These are phyloP conservation scores for Conus canariensis DNA, from an alignment of 2,888 invertebrate genomes.

Conservation along the genomic window DNA sequence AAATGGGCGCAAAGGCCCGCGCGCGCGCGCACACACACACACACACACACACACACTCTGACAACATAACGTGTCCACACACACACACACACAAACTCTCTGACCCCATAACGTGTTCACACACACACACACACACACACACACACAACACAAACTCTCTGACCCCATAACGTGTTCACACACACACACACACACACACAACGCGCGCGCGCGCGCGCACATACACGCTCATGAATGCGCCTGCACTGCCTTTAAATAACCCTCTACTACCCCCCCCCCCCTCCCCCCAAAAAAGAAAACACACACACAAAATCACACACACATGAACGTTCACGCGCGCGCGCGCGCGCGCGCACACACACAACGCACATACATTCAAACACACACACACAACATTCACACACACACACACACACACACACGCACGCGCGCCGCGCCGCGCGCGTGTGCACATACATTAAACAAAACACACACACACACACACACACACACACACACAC, in stretches of 20 bases:
- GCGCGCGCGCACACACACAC: not conserved
- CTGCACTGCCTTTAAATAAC: no score
- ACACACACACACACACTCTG: constrained; percentile 13
- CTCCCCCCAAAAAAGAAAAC: no score
- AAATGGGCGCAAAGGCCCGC: not conserved
- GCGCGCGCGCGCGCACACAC: constrained; percentile 32
- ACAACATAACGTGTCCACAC: not conserved
- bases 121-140: constrained; percentile 4
- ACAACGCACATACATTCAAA: constrained; percentile 4
- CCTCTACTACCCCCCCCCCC: no score
- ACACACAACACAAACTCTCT: not conserved
- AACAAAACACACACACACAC: not conserved
- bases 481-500: not conserved
- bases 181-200: not conserved
- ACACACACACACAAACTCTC: constrained; percentile 3
- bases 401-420: constrained; percentile 1
- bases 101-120: not conserved
- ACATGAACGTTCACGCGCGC: not conserved
- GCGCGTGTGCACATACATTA: not conserved
- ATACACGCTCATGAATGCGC: not conserved
- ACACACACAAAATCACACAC: no score
- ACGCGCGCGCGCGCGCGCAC: not conserved
- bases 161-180: not conserved
- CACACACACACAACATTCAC: not conserved
- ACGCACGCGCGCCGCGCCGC: not conserved